These are phyloP conservation scores for Cataglyphis cursor DNA, from an alignment of 2,888 invertebrate genomes.

Conservation along the genomic window DNA sequence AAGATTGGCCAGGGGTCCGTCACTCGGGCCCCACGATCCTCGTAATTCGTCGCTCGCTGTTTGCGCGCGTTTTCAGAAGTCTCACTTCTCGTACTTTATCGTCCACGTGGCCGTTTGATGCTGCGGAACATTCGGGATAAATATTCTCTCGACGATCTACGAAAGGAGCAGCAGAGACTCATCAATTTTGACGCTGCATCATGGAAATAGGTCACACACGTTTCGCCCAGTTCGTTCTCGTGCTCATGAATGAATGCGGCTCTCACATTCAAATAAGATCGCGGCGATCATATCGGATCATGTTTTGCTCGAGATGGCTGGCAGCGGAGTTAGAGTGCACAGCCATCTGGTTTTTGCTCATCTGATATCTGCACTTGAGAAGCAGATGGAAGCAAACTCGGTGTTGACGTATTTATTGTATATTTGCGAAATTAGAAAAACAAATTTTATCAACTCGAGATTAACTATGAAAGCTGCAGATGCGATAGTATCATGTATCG, in stretches of 20 bases:
- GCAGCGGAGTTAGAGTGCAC: background rate
- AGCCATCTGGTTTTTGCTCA: background rate
- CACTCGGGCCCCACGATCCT: background rate
- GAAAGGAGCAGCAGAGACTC: background rate
- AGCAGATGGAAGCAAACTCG: background rate
- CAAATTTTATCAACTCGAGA: background rate
- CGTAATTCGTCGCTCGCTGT: slow-evolving; percentile 20
- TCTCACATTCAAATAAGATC: slow-evolving; percentile 62
- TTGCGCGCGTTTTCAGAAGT: slow-evolving; percentile 22
- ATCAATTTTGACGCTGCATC: slow-evolving; percentile 17
- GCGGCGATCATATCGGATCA: slow-evolving; percentile 55
- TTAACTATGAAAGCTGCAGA: background rate
- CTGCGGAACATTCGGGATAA: slow-evolving; percentile 5
- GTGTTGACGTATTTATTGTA: background rate
- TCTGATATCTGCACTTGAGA: background rate
- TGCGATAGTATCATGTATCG: background rate
- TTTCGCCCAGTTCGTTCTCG: slow-evolving; percentile 60
- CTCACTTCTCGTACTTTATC: slow-evolving; percentile 5
- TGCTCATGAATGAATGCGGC: slow-evolving; percentile 66
- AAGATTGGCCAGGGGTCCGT: background rate
- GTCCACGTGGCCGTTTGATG: slow-evolving; percentile 33
- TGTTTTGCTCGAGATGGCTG: slow-evolving; percentile 39
- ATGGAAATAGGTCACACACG: slow-evolving; percentile 70
- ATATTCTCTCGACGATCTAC: slow-evolving; percentile 20
- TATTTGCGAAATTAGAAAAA: background rate